phyloP scores from a whole-genome alignment of 2,888 invertebrate genomes.

The Cryptops parisi region DNA sequence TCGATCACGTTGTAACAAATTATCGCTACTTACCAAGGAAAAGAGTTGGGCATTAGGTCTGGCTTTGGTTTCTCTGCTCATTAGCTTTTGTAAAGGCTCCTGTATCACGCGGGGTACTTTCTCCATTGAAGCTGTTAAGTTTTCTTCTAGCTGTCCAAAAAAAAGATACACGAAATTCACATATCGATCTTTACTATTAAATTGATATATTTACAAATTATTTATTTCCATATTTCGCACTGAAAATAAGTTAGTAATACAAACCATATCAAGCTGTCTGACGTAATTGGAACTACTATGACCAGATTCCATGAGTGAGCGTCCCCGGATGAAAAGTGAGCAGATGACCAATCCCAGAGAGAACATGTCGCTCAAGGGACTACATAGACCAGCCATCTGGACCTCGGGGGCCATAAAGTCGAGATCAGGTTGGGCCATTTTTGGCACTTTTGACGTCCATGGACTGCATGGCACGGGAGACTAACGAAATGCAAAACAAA shows the following conservation, averaged over 20 bases:
- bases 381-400: conserved; percentile 64
- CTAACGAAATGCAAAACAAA: conserved; percentile 38
- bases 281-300: conserved; percentile 75
- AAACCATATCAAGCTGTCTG: conserved; percentile 82
- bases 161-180: conserved; percentile 5
- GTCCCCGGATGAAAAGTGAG: conserved; percentile 80
- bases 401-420: conserved; percentile 92
- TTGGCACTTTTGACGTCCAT: conserved; percentile 81
- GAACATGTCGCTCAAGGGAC: conserved; percentile 88
- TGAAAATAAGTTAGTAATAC: too few relatives aligned
- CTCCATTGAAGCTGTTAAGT: conserved; percentile 59
- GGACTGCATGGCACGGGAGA: conserved; percentile 61
- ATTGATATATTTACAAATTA: not conserved
- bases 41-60: conserved; percentile 83
- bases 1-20: too few relatives aligned
- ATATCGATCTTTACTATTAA: too few relatives aligned
- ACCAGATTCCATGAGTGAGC: conserved; percentile 74
- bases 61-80: conserved; percentile 66
- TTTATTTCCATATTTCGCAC: not conserved
- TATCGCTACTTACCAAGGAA: conserved; percentile 44
- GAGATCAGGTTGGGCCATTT: conserved; percentile 85
- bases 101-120: conserved; percentile 69
- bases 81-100: conserved; percentile 65
- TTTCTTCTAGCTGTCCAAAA: conserved; percentile 58
- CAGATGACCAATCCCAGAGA: conserved; percentile 89